These are phyloP conservation scores for Mimas tiliae DNA, from an alignment of 2,888 invertebrate species.

Conservation along the genomic window DNA sequence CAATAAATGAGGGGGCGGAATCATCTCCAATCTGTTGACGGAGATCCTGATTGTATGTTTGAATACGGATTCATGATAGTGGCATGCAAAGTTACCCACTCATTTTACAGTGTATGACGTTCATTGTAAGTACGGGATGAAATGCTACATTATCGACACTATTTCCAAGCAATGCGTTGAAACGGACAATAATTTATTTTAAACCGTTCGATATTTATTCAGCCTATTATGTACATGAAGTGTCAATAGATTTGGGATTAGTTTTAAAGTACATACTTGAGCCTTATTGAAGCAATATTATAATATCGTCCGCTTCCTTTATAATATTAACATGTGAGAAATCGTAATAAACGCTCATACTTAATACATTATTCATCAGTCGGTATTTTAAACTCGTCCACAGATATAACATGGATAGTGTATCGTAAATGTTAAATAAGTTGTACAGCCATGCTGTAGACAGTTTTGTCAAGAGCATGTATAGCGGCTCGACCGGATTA, in stretches of 20 bases:
- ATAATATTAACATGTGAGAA: neutral
- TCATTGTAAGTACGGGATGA: slow-evolving; percentile 7
- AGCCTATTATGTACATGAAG: neutral
- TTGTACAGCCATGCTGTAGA: too few relatives aligned
- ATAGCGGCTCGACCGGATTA: too few relatives aligned
- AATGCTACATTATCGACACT: slow-evolving; percentile 17
- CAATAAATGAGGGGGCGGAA: slow-evolving; percentile 66
- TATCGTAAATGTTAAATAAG: too few relatives aligned
- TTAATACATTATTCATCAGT: too few relatives aligned
- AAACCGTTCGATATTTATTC: neutral
- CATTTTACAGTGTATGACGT: neutral
- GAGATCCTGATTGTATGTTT: slow-evolving; percentile 70
- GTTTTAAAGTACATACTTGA: neutral
- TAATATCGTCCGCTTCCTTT: neutral
- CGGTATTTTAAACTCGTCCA: too few relatives aligned
- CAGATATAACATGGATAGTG: too few relatives aligned
- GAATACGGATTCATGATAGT: slow-evolving; percentile 60
- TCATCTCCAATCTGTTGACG: slow-evolving; percentile 69
- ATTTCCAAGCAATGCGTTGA: neutral
- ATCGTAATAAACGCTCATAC: neutral
- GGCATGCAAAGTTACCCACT: slow-evolving; percentile 41
- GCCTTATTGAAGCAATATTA: neutral
- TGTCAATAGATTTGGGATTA: slow-evolving; percentile 15
- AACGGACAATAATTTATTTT: slow-evolving; percentile 1
- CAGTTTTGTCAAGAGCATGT: too few relatives aligned